These are phyloP conservation scores for Amphipoea oculea DNA, from an alignment of 2,888 invertebrate species.

Conservation along the genomic window DNA sequence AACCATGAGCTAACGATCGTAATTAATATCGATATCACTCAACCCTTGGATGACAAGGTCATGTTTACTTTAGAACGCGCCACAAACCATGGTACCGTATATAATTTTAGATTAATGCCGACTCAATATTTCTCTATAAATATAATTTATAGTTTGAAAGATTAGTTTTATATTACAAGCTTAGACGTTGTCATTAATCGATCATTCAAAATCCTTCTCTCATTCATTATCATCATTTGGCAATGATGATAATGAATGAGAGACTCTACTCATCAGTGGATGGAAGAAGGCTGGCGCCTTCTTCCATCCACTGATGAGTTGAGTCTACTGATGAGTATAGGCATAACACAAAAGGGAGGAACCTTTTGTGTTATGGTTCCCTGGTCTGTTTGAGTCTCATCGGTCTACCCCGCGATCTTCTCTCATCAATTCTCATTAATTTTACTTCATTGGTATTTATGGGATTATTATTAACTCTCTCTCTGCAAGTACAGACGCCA, in stretches of 20 bases:
- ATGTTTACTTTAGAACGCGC: constrained; percentile 1
- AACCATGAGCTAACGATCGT: neutral
- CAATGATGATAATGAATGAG: no score
- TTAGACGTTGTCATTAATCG: neutral
- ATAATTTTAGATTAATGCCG: neutral
- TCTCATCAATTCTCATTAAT: neutral
- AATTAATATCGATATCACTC: constrained; percentile 25
- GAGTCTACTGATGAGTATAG: no score
- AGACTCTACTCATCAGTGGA: no score
- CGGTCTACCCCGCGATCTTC: neutral
- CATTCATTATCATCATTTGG: neutral
- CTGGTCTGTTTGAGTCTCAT: neutral
- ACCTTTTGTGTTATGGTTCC: neutral
- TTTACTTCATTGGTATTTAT: neutral
- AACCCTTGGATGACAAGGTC: constrained; percentile 5
- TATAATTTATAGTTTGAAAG: neutral
- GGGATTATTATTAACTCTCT: neutral
- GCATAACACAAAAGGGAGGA: no score
- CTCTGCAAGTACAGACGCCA: neutral
- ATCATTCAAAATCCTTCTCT: neutral
- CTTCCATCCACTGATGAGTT: no score
- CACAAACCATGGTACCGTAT: neutral
- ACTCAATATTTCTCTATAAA: neutral
- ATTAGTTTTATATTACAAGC: neutral
- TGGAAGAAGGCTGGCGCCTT: no score